Base-by-base conservation (phyloP, 2,113 vertebrate species). In the Melospiza georgiana region DNA sequence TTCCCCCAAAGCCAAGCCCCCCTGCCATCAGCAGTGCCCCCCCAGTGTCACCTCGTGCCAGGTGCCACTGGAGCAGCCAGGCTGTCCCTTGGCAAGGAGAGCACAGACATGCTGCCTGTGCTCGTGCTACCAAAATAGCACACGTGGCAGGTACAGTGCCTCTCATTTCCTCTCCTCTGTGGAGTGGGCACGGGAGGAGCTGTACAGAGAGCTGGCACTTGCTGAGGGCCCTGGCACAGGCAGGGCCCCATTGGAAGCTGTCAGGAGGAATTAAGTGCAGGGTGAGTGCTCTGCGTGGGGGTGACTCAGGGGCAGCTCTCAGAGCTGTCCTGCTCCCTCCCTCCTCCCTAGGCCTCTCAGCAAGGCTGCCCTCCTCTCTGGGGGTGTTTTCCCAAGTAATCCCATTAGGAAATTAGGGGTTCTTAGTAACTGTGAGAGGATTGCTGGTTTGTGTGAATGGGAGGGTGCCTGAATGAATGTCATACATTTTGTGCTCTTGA, bases 91-190 rank as follows among this genome's bases (percentile, higher is more conserved):
- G 79, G 84, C 54, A 89, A 57, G 72, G 41, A 54, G 15, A 31
- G 76, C 44, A 46, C 69, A 61, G 77, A 18, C 71, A 28, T 37
- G 49, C 81, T 65, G 46, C 2, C 52, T 75, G 81, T 87, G 66
- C 71, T 96, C 74, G 65, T 94, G 35, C 28, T 55, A 22, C 58
- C 37, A 35, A 87, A 94, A 94, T 82, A 93, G 77, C 43, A 44
- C 68, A 25, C 8, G 30, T 41, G 7, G 9, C 4, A 6, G 84
- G 46, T 27, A 21, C 5, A 1, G 9, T n/a, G 72, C 28, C 41
- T 86, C 63, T 94, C 59, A 87, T 94, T 97, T 95, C 95, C 94
- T 96, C 59, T 44, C 1, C 75, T 22, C 81, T 22, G 54, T 9
- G 73, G 41, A 49, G 13, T 6, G 43, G 72, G 89, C 49, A 0